These are phyloP conservation scores for Cepaea nemoralis DNA, from an alignment of 1,140 invertebrate genomes.

Conservation along the genomic window DNA sequence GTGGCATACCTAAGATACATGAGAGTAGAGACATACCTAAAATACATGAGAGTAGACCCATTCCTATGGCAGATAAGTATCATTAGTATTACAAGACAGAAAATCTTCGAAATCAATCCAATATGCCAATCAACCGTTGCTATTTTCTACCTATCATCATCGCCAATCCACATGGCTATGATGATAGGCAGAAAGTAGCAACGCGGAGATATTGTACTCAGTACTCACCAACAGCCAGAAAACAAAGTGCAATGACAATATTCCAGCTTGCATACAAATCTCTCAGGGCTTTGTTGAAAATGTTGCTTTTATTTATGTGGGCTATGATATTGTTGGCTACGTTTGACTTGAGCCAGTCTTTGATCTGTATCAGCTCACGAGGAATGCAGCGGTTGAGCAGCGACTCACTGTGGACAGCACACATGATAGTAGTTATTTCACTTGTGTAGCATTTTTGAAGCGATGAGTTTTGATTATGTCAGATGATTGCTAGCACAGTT, in stretches of 20 bases:
- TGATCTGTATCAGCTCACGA: constrained; percentile 72
- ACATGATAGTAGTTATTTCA: no score
- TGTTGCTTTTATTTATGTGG: constrained; percentile 87
- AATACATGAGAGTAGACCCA: no score
- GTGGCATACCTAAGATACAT: no score
- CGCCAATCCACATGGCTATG: neutral
- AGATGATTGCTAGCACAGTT: no score
- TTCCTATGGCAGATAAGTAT: no score
- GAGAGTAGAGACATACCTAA: no score
- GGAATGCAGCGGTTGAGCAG: constrained; percentile 91
- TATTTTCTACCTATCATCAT: no score
- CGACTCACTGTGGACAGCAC: constrained; percentile 71
- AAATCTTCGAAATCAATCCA: no score
- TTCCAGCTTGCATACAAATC: constrained; percentile 89
- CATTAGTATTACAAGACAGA: no score
- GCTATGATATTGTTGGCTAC: constrained; percentile 77
- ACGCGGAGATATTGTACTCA: neutral
- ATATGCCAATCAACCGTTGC: no score
- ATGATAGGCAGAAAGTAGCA: neutral
- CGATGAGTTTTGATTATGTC: no score
- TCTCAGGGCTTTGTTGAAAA: constrained; percentile 86
- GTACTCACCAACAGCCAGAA: constrained; percentile 84
- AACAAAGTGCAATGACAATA: constrained; percentile 83
- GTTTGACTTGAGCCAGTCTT: constrained; percentile 45
- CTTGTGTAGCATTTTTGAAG: no score